Conservation (phyloP, 2,797 vertebrate species). For the Chelidonichthys spinosus region DNA sequence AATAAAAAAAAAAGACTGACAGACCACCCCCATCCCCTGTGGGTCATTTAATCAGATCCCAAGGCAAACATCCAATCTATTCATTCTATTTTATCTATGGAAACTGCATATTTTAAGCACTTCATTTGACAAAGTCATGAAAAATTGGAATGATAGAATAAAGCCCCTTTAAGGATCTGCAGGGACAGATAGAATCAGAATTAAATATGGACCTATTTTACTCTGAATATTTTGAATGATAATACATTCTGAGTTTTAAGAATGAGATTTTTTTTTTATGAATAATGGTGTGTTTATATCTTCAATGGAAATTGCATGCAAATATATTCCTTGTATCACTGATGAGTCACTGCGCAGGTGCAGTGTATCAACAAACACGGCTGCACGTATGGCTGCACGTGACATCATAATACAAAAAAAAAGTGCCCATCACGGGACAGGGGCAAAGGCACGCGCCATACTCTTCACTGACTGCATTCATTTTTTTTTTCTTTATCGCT, state of each 20-base stretch:
- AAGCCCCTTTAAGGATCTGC: too few species aligned
- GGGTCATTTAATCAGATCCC: too few species aligned
- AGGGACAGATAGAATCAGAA: too few species aligned
- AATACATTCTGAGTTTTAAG: background rate
- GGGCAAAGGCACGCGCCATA: conserved; percentile 38
- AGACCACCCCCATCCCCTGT: too few species aligned
- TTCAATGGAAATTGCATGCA: background rate
- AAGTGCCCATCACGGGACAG: conserved; percentile 27
- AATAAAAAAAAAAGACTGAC: too few species aligned
- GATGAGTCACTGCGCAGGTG: background rate
- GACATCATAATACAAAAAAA: conserved; percentile 39
- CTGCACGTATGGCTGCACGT: conserved; percentile 56
- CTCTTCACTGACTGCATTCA: conserved; percentile 6
- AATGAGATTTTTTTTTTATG: background rate
- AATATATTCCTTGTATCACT: background rate
- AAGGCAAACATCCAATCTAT: too few species aligned
- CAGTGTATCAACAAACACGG: conserved; percentile 22
- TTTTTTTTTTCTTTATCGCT: background rate
- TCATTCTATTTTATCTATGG: too few species aligned
- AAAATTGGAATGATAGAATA: too few species aligned
- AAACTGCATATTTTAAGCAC: too few species aligned
- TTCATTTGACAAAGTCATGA: too few species aligned
- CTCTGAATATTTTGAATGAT: background rate
- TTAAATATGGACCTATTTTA: background rate
- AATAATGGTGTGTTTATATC: background rate